Evolutionary conservation across 2,797 vertebrate species (phyloP).

Genomic region (Erethizon dorsatum): DNA sequence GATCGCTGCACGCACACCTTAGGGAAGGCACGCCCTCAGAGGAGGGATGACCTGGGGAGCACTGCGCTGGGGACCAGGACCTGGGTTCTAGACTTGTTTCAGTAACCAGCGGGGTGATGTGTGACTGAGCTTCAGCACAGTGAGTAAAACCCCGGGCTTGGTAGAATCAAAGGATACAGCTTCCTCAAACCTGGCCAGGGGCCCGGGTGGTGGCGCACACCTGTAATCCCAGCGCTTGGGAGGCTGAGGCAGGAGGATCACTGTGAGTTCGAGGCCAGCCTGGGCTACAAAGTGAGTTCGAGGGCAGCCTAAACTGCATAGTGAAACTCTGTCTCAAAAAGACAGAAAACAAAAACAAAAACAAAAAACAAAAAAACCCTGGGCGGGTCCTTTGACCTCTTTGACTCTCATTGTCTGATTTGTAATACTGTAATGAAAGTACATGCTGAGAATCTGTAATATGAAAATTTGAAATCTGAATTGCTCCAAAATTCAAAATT

Average conservation of each 20-base stretch:
- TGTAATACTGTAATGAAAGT: neutral
- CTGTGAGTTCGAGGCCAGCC: too few species aligned
- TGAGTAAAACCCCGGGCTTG: neutral
- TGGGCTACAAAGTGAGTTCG: too few species aligned
- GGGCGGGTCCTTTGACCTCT: neutral
- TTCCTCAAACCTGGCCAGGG: neutral
- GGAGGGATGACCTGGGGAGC: neutral
- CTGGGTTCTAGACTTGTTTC: neutral
- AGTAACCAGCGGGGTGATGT: neutral
- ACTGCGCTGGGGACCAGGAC: neutral
- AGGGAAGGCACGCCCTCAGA: conserved; percentile 46
- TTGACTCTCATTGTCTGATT: neutral
- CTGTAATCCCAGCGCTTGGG: too few species aligned
- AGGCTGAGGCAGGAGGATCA: too few species aligned
- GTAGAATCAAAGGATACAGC: neutral
- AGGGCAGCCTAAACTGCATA: too few species aligned
- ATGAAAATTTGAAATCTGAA: neutral
- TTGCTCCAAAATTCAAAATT: neutral
- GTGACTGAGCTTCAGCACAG: neutral
- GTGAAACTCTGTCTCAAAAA: too few species aligned
- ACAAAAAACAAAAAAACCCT: neutral
- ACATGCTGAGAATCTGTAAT: neutral
- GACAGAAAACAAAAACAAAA: too few species aligned
- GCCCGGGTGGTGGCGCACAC: too few species aligned
- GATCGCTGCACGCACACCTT: conserved; percentile 33